Conservation (phyloP, 1,140 invertebrate genomes). For the Manduca sexta region DNA sequence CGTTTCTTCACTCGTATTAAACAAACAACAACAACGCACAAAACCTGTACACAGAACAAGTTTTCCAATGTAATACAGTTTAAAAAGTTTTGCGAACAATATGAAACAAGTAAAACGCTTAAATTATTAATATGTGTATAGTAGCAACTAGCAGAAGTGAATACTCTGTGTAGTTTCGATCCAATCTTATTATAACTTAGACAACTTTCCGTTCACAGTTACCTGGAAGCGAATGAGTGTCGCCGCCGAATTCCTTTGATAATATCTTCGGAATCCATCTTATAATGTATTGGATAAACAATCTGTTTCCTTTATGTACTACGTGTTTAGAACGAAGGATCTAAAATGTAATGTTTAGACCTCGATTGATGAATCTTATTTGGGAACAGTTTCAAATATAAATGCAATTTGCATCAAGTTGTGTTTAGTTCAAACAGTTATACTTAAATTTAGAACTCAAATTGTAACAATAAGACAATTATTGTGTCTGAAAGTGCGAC, state of each 20-base stretch:
- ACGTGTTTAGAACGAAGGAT: neutral
- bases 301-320: neutral
- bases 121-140: neutral
- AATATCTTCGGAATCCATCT: conserved; percentile 10
- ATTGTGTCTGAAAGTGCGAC: too few relatives aligned
- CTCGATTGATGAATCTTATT: neutral
- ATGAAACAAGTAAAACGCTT: too few relatives aligned
- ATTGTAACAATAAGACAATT: too few relatives aligned
- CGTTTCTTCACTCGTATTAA: too few relatives aligned
- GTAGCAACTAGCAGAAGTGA: neutral
- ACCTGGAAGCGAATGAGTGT: conserved; percentile 8
- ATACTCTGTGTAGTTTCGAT: conserved; percentile 13
- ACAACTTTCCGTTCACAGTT: conserved; percentile 11
- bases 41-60: too few relatives aligned
- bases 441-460: too few relatives aligned
- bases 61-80: too few relatives aligned
- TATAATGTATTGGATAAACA: conserved; percentile 3
- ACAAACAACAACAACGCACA: too few relatives aligned
- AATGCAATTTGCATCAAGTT: too few relatives aligned
- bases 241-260: conserved; percentile 9
- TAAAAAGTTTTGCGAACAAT: too few relatives aligned
- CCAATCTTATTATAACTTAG: conserved; percentile 27
- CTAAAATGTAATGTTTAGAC: neutral
- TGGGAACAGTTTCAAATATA: too few relatives aligned
- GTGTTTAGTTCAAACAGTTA: too few relatives aligned